Conservation (phyloP, 2,888 invertebrate species). For the Petrolisthes manimaculis region DNA sequence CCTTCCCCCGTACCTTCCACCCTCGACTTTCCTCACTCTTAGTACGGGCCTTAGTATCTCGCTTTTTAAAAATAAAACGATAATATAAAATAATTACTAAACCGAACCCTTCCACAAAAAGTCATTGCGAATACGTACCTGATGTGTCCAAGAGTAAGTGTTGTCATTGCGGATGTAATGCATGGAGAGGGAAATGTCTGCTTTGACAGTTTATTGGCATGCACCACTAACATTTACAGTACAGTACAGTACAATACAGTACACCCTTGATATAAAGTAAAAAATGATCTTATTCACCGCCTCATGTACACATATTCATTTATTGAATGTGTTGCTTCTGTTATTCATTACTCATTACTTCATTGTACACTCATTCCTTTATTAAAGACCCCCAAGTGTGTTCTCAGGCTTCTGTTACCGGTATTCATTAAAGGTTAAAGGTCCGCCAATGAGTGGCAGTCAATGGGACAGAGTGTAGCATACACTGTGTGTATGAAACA, state of each 20-base stretch:
- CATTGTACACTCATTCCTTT: background rate
- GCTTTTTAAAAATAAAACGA: background rate
- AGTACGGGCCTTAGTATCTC: constrained; percentile 1
- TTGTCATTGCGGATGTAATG: constrained; percentile 45
- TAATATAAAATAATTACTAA: too few species aligned
- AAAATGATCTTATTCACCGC: too few species aligned
- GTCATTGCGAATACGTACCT: constrained; percentile 49
- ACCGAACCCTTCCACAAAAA: constrained; percentile 29
- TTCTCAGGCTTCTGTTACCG: background rate
- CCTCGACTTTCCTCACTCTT: too few species aligned
- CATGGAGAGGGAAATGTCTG: constrained; percentile 44
- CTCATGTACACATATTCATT: constrained; percentile 12
- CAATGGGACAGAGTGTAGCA: too few species aligned
- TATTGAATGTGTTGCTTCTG: background rate
- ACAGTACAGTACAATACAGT: constrained; percentile 1
- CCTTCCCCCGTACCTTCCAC: too few species aligned
- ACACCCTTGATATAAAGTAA: background rate
- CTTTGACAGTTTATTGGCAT: constrained; percentile 47
- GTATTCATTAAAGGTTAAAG: too few species aligned
- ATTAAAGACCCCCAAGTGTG: background rate
- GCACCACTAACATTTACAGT: constrained; percentile 39
- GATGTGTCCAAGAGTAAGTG: constrained; percentile 50
- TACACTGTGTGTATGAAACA: too few species aligned
- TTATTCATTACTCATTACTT: background rate
- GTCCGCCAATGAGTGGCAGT: too few species aligned